Conservation (phyloP, 2,888 invertebrate species). For the Rotaria sp. region DNA sequence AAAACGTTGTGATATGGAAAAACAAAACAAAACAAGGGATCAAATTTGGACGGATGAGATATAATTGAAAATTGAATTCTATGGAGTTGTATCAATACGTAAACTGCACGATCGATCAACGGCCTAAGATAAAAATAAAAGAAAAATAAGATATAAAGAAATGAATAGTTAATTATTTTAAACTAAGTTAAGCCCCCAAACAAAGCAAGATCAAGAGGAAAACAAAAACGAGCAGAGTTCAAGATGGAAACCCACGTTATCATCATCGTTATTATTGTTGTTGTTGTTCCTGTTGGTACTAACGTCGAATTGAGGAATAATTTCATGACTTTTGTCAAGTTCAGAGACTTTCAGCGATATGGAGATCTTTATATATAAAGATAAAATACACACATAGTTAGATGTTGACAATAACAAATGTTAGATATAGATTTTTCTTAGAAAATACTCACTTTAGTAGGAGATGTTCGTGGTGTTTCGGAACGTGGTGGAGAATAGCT, state of each 20-base stretch:
- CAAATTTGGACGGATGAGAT: not conserved
- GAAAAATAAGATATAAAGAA: not conserved
- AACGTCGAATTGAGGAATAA: not conserved
- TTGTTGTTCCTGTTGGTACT: not conserved
- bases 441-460: not conserved
- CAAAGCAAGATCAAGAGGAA: not conserved
- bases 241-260: not conserved
- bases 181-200: not conserved
- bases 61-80: not conserved
- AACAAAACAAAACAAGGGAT: not conserved
- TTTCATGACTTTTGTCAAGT: not conserved
- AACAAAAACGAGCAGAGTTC: not conserved
- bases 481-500: not conserved
- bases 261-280: not conserved
- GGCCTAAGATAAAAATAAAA: not conserved
- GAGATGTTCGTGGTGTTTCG: not conserved
- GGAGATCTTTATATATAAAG: not conserved
- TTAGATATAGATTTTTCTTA: not conserved
- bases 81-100: not conserved
- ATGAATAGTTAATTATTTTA: not conserved
- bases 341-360: not conserved
- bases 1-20: not conserved
- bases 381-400: not conserved
- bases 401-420: not conserved
- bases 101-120: not conserved